phyloP scores from a whole-genome alignment of 1,140 invertebrate species.

The Drosophila bocki region DNA sequence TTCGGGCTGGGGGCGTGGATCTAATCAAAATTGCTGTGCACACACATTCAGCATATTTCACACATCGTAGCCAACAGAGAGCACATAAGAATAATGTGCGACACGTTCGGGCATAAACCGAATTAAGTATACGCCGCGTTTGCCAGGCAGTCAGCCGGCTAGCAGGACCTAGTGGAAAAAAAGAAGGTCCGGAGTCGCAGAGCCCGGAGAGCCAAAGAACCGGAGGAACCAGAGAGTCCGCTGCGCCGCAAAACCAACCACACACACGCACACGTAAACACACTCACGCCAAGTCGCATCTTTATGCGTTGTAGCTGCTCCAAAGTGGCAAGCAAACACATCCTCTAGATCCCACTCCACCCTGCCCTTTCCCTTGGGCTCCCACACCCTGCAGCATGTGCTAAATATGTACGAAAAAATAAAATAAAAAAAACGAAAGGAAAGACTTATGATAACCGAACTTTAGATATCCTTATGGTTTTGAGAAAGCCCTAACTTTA shows the following conservation, averaged over 20 bases:
- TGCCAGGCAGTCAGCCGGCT: constrained; percentile 60
- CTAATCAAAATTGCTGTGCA: constrained; percentile 76
- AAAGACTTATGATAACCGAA: constrained; percentile 5
- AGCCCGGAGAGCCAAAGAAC: neutral
- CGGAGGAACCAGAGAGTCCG: constrained; percentile 7
- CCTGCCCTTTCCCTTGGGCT: constrained; percentile 7
- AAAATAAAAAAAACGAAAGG: constrained; percentile 8
- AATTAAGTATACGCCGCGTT: constrained; percentile 83
- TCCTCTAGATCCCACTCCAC: constrained; percentile 7
- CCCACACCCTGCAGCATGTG: constrained; percentile 50
- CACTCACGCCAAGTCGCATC: constrained; percentile 48
- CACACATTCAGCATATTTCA: constrained; percentile 78
- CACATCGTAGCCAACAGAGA: constrained; percentile 63
- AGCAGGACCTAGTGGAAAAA: constrained; percentile 30
- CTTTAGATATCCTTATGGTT: constrained; percentile 2
- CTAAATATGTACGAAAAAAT: constrained; percentile 54
- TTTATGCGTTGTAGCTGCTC: constrained; percentile 56
- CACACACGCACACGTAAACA: constrained; percentile 45
- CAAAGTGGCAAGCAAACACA: constrained; percentile 56
- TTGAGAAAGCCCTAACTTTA: no score
- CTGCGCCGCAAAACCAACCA: constrained; percentile 65
- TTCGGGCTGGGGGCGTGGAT: constrained; percentile 11
- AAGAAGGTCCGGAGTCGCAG: constrained; percentile 5
- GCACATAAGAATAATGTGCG: constrained; percentile 79
- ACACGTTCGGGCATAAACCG: constrained; percentile 81